phyloP scores from a whole-genome alignment of 92 coral and sea anemone genomes.

The Hydrozoanthus gracilis region DNA sequence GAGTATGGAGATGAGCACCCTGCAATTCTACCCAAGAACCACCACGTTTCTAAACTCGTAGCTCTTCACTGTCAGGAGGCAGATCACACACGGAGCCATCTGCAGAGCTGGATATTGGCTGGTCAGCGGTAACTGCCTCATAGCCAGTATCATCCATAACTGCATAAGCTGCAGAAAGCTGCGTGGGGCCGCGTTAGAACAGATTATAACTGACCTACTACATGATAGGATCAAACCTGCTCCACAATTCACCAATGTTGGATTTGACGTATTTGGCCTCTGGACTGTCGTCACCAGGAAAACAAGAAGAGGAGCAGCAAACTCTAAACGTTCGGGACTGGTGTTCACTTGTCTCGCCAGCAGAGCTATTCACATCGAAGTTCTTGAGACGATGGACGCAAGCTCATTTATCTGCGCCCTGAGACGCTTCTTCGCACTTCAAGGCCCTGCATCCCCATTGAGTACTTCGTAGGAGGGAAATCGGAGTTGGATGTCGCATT shows the following conservation, averaged over 20 bases:
- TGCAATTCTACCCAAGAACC: conserved; percentile 22
- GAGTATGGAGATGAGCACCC: conserved; percentile 52
- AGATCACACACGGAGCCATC: conserved; percentile 51
- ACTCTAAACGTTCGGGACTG: no score
- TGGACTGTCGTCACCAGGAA: conserved; percentile 40
- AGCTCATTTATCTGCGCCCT: no score
- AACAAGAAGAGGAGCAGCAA: conserved; percentile 29
- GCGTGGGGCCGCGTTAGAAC: conserved; percentile 24
- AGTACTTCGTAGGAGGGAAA: not conserved
- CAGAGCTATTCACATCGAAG: no score
- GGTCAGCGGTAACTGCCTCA: conserved; percentile 22
- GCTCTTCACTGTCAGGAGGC: conserved; percentile 52
- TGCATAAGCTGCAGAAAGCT: conserved; percentile 20
- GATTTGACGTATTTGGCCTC: conserved; percentile 38
- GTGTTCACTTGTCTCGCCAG: no score
- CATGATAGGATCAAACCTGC: conserved; percentile 27
- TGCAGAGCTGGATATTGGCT: conserved; percentile 50
- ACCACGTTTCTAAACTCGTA: conserved; percentile 33
- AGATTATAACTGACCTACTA: conserved; percentile 51
- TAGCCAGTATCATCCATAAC: conserved; percentile 21
- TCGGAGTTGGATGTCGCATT: conserved; percentile 11
- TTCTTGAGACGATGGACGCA: no score
- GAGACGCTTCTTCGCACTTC: conserved; percentile 23
- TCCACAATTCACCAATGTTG: conserved; percentile 51
- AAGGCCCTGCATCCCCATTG: not conserved